phyloP scores from a whole-genome alignment of 2,113 vertebrate species.

The Melanocharis versteri region DNA sequence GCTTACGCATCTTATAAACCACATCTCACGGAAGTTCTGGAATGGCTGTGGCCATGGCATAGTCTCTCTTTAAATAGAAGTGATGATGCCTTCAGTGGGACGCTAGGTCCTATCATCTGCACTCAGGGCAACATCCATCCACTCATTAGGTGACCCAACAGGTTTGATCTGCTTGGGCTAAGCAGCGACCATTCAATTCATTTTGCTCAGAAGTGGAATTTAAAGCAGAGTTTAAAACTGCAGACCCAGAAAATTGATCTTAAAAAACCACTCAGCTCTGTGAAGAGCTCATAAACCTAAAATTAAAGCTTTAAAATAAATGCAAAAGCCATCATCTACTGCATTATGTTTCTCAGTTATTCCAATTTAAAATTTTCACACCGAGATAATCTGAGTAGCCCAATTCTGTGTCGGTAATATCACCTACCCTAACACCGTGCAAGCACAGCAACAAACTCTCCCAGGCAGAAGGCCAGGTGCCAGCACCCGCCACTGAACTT shows the following conservation, averaged over 20 bases:
- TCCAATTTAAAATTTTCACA: conserved; percentile 36
- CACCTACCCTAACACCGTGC: background rate
- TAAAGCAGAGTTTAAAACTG: conserved; percentile 33
- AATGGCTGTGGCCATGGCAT: fast-evolving
- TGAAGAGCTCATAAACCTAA: conserved; percentile 36
- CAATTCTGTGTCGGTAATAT: background rate
- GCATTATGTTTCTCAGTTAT: conserved; percentile 13
- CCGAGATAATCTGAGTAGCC: background rate
- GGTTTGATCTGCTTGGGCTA: background rate
- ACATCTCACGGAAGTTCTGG: background rate
- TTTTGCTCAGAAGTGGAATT: background rate
- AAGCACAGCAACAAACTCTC: background rate
- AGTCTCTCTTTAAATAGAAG: background rate
- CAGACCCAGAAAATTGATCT: conserved; percentile 43
- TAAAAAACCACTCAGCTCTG: background rate
- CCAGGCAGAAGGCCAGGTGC: conserved; percentile 1
- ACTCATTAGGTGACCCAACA: background rate
- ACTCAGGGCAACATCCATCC: background rate
- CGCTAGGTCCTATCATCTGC: background rate
- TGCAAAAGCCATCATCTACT: conserved; percentile 12
- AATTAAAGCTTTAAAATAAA: conserved; percentile 56
- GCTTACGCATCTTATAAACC: background rate
- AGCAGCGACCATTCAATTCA: background rate
- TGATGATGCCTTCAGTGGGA: background rate
- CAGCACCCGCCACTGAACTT: background rate